Base-by-base conservation (phyloP, 2,797 vertebrate species). In the Pelochelys cantorii region DNA sequence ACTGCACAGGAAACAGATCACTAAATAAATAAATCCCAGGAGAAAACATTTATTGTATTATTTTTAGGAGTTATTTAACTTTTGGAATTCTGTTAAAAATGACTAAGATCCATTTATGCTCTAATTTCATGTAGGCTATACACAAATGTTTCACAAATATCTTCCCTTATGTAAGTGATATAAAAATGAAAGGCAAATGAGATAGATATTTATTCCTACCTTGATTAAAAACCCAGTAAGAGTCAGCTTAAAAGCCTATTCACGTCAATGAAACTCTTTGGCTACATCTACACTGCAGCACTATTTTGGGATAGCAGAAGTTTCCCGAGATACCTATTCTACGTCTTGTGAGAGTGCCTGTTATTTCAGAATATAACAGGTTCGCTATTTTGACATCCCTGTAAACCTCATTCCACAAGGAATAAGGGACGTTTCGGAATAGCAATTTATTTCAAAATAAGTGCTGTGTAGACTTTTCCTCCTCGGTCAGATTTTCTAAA, bases 91-190 rank as follows among this genome's bases (percentile, higher is more conserved):
- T 52, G 60, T 57, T 1, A 11, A 22, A 14, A 71, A 11, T 7
- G 10, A 18, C 0, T 54, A 55, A 25, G n/a, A 48, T 57, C n/a
- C 25, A 78, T 13, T 11, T 0, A 0, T 11, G 5, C 3, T 37
- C 2, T 34, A 17, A 7, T 81, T 54, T 68, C 86, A 55, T 56
- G n/a, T 71, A 29, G 59, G 59, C 13, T 60, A 71, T 34, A 18
- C n/a, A 84, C 77, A 20, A 1, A 34, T 57, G 7, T 27, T 52
- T 84, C 42, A n/a, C 5, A 59, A 85, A 31, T 2, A 75, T 27
- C 6, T 5, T 48, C 87, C 55, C 62, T 20, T 18, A 78, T n/a
- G n/a, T 59, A 56, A 68, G 74, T 77, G 27, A 77, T 25, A 48
- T 42, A 52, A 52, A 13, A 52, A 6, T 78, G 65, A 65, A 87